Base-by-base conservation (phyloP, 2,888 invertebrate genomes). In the Phalera bucephala region DNA sequence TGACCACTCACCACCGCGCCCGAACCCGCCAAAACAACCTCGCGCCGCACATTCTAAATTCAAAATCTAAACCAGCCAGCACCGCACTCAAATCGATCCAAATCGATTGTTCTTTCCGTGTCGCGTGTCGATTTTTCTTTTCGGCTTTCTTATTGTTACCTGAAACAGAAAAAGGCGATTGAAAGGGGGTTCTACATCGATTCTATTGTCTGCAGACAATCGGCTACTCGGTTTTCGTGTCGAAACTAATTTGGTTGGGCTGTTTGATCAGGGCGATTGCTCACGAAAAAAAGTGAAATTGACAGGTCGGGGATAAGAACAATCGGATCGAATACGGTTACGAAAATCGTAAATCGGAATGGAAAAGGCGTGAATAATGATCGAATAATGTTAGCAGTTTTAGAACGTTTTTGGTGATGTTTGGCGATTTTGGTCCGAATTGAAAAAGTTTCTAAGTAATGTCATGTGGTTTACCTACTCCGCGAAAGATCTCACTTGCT, bases 171-270 rank as follows among this genome's bases (percentile, higher is more conserved):
- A 82, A 81, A 82, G 73, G 67, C 70, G 73, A 78, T 80, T 82
- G 79, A 75, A 76, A 75, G 72, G 73, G 75, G 75, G 73, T 75
- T 71, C 70, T 69, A 51, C 59, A 58, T 85, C 85, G 86, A 84
- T 83, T 84, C 79, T 69, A 80, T 84, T 82, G 83, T 82, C 54
- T 70, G 70, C 72, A 81, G 82, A 84, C 82, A 80, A 80, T 80
- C 82, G 77, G 74, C 71, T 72, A 77, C 69, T 73, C 64, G 70
- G 74, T 76, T 76, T 84, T 85, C 88, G 88, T 88, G 88, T 82
- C 85, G 79, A 82, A 88, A 88, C 87, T 87, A 88, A 88, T 88
- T 88, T 87, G 81, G 77, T 78, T 80, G 76, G 63, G 62, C 60
- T 59, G 63, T 61, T 62, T 84, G 81, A 71, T 81, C 75, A 68